phyloP scores from a whole-genome alignment of 1,140 invertebrate species.

The Pseudachorutes palmiensis region DNA sequence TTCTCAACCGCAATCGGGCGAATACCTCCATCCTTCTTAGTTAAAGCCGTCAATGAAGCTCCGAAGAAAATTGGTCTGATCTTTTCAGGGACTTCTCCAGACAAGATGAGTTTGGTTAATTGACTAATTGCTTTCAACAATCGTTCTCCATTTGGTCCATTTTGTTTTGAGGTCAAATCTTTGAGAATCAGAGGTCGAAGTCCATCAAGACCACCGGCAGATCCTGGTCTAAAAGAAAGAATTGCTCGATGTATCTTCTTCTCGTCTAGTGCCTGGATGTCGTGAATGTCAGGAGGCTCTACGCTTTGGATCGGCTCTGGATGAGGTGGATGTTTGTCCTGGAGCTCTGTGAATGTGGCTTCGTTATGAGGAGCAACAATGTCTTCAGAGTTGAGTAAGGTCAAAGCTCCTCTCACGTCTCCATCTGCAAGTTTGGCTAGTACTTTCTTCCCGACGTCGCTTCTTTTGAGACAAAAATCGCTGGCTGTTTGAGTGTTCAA shows the following conservation, averaged over 20 bases:
- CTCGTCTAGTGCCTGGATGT: background rate
- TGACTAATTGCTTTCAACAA: background rate
- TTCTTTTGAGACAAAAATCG: too few relatives aligned
- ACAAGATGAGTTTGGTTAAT: background rate
- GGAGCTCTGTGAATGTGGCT: background rate
- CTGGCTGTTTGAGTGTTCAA: too few relatives aligned
- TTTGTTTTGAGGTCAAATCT: background rate
- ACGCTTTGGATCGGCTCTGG: background rate
- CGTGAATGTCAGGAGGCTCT: background rate
- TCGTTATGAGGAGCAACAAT: background rate
- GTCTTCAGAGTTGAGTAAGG: background rate
- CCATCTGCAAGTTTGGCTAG: conserved; percentile 8
- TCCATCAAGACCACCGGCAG: conserved; percentile 8
- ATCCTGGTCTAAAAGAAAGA: background rate
- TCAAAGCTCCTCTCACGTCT: background rate
- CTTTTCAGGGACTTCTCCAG: background rate
- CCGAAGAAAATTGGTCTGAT: background rate
- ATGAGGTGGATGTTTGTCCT: conserved; percentile 8
- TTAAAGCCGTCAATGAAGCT: background rate
- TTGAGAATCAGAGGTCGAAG: conserved; percentile 13
- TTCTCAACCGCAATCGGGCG: background rate
- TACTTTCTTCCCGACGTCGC: background rate
- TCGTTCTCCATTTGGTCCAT: background rate
- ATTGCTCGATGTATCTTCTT: background rate
- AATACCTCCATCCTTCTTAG: background rate